Conservation (phyloP, 2,113 vertebrate genomes). For the Corythaeola cristata region DNA sequence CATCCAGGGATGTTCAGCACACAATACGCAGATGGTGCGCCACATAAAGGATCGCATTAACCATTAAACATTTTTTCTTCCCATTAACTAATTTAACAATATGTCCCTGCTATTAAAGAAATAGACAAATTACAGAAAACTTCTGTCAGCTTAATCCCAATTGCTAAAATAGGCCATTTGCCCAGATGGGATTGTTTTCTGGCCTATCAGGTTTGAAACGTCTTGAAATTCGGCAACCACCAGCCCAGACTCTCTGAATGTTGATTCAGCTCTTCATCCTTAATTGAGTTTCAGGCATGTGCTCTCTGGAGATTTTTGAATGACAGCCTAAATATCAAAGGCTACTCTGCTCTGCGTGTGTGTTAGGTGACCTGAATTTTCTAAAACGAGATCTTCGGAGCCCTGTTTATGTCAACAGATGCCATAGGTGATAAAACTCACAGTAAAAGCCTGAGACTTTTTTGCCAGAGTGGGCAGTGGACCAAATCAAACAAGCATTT, state of each 20-base stretch:
- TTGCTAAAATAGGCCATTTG: slow-evolving; percentile 23
- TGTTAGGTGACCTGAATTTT: slow-evolving; percentile 42
- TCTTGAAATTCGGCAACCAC: not conserved
- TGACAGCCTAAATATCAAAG: slow-evolving; percentile 35
- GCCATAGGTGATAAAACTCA: not conserved
- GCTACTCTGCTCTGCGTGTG: not conserved
- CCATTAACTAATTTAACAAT: slow-evolving; percentile 74
- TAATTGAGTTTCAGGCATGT: slow-evolving; percentile 37
- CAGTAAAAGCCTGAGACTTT: not conserved
- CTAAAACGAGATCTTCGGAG: not conserved
- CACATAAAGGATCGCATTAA: slow-evolving; percentile 69
- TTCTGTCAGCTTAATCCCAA: slow-evolving; percentile 47
- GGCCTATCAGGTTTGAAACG: not conserved
- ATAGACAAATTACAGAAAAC: slow-evolving; percentile 56
- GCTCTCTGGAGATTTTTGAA: slow-evolving; percentile 23
- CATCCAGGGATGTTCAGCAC: slow-evolving; percentile 45
- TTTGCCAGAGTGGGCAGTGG: not conserved
- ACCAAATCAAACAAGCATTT: not conserved
- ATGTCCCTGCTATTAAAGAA: slow-evolving; percentile 62
- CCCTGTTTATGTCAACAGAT: not conserved
- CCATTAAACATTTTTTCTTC: slow-evolving; percentile 70
- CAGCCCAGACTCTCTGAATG: not conserved
- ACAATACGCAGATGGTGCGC: slow-evolving; percentile 56
- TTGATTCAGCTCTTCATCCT: slow-evolving; percentile 55
- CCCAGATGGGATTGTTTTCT: slow-evolving; percentile 34